Evolutionary conservation across 2,888 invertebrate species (phyloP).

Genomic region (Drosophila borealis): DNA sequence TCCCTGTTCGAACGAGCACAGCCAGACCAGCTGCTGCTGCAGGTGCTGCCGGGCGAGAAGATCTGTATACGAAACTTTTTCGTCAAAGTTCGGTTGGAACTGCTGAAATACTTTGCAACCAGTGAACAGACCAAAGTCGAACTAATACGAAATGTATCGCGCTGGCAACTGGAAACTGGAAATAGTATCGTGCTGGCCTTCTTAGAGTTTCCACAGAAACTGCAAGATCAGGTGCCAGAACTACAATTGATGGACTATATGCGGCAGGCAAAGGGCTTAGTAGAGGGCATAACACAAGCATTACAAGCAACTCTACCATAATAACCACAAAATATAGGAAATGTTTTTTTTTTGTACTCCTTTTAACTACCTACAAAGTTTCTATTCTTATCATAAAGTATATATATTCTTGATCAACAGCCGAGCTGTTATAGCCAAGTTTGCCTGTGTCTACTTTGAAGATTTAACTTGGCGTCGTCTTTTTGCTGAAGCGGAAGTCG

Average conservation of each 20-base stretch:
- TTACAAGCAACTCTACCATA: neutral
- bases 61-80: conserved; percentile 57
- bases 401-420: too few relatives aligned
- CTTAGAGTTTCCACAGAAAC: conserved; percentile 45
- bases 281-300: conserved; percentile 15
- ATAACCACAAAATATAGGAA: neutral
- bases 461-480: too few relatives aligned
- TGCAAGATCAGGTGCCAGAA: conserved; percentile 51
- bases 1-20: conserved; percentile 18
- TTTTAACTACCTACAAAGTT: too few relatives aligned
- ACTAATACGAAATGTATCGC: conserved; percentile 45
- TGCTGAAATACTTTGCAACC: conserved; percentile 37
- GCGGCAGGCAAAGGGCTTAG: conserved; percentile 32
- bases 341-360: too few relatives aligned
- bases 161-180: conserved; percentile 41
- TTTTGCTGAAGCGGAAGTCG: too few relatives aligned
- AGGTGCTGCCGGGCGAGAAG: conserved; percentile 59
- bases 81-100: conserved; percentile 9
- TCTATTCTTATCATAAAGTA: too few relatives aligned
- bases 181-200: conserved; percentile 43
- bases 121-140: conserved; percentile 30
- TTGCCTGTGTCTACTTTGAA: too few relatives aligned
- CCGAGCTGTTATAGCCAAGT: too few relatives aligned
- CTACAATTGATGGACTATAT: conserved; percentile 56
- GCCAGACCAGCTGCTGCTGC: conserved; percentile 38